Evolutionary conservation across 2,113 vertebrate species (phyloP).

Genomic region (Oriolus oriolus): DNA sequence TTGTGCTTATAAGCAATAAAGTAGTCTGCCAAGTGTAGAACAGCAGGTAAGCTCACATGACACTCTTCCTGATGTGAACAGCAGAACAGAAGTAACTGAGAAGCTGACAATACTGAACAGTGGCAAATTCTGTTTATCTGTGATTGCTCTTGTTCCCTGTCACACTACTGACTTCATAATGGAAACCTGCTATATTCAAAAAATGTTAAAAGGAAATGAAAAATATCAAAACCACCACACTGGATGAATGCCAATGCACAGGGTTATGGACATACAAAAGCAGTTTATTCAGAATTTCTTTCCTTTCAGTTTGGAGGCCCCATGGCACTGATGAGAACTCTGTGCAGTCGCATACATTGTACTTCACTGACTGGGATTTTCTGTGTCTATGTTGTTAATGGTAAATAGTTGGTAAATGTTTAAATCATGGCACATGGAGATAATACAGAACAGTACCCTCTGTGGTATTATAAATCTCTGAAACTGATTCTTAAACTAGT

Average conservation of each 20-base stretch:
- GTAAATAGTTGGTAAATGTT: slow-evolving; percentile 19
- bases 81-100: neutral
- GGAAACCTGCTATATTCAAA: neutral
- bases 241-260: neutral
- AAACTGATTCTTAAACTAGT: slow-evolving; percentile 55
- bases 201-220: neutral
- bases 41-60: neutral
- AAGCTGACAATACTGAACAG: neutral
- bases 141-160: neutral
- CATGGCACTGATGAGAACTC: neutral
- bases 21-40: neutral
- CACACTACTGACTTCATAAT: neutral
- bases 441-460: slow-evolving; percentile 35
- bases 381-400: slow-evolving; percentile 23
- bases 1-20: neutral
- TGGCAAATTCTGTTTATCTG: neutral
- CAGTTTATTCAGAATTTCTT: neutral
- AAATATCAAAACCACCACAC: neutral
- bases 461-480: slow-evolving; percentile 49
- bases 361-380: neutral
- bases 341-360: neutral
- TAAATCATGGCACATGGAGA: slow-evolving; percentile 36
- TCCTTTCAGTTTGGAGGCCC: neutral
- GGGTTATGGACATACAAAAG: neutral
- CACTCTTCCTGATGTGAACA: neutral